Percentiles rank a stretch among this genome's conserved stretches.
These are phyloP conservation scores for Drosophila atroscutellata DNA, from an alignment of 2,888 invertebrate species.

Conservation along the genomic window DNA sequence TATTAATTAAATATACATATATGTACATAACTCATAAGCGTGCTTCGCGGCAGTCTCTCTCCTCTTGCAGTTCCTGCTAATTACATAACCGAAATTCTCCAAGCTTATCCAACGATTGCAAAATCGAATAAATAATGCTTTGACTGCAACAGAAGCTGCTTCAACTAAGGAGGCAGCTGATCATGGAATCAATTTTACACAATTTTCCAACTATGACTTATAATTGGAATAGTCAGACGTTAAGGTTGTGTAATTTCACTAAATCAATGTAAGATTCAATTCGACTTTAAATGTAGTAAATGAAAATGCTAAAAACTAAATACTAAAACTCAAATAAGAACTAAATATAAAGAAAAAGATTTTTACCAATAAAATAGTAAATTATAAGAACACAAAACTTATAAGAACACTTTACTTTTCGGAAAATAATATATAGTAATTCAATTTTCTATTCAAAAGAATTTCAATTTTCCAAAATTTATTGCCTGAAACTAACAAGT, in stretches of 20 bases:
- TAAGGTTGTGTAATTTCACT: neutral
- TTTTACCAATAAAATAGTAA: neutral
- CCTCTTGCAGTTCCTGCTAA: neutral
- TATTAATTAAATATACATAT: neutral
- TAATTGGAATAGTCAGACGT: neutral
- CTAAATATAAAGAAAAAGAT: too few species aligned
- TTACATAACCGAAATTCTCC: neutral
- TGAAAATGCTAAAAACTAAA: neutral
- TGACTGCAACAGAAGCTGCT: neutral
- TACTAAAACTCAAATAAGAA: too few species aligned
- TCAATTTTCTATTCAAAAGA: accelerated
- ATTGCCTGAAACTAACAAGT: neutral
- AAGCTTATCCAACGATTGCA: neutral
- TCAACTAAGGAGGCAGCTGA: neutral
- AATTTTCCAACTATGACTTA: neutral
- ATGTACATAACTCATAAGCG: slow-evolving; percentile 3
- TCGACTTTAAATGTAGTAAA: neutral
- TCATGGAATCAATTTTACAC: neutral
- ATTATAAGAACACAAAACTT: too few species aligned
- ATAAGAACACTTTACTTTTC: neutral
- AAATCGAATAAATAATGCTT: slow-evolving; percentile 1
- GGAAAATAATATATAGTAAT: neutral
- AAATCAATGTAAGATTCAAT: too few species aligned
- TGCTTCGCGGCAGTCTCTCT: slow-evolving; percentile 3
- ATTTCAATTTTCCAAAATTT: neutral